Conservation (phyloP, 2,888 invertebrate genomes). For the Pandemis heparana region DNA sequence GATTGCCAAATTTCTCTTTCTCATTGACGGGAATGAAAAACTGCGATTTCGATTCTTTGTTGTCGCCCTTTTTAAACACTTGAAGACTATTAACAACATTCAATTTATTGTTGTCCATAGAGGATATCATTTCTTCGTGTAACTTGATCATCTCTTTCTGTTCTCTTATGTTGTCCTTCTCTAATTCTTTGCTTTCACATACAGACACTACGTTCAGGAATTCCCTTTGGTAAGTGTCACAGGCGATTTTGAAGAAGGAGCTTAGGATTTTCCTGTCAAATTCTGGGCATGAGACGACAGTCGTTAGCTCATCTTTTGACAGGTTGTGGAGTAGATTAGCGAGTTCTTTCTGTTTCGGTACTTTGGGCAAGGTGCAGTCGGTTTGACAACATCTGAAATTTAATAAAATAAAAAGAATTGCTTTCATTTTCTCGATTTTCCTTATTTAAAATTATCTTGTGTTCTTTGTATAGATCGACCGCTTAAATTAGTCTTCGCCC, state of each 20-base stretch:
- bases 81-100: slow-evolving; percentile 74
- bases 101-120: slow-evolving; percentile 76
- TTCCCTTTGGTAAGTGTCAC: slow-evolving; percentile 77
- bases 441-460: no score
- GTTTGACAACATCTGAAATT: slow-evolving; percentile 73
- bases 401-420: not conserved
- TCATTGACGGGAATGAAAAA: slow-evolving; percentile 80
- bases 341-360: slow-evolving; percentile 68
- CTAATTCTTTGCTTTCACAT: slow-evolving; percentile 71
- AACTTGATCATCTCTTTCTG: slow-evolving; percentile 60
- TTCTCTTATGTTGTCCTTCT: slow-evolving; percentile 66
- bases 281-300: slow-evolving; percentile 77
- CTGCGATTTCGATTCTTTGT: slow-evolving; percentile 79
- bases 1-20: slow-evolving; percentile 72
- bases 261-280: slow-evolving; percentile 82
- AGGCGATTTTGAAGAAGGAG: slow-evolving; percentile 80
- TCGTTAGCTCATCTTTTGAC: slow-evolving; percentile 70
- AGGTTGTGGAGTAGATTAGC: slow-evolving; percentile 68
- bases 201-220: slow-evolving; percentile 67
- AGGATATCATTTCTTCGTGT: slow-evolving; percentile 70
- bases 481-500: no score
- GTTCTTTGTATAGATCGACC: no score
- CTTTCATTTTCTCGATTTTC: no score
- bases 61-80: slow-evolving; percentile 77
- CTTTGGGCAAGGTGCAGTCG: slow-evolving; percentile 60